Evolutionary conservation across 1,140 invertebrate genomes (phyloP).

Genomic region (Drosophila pseudoananassae): DNA sequence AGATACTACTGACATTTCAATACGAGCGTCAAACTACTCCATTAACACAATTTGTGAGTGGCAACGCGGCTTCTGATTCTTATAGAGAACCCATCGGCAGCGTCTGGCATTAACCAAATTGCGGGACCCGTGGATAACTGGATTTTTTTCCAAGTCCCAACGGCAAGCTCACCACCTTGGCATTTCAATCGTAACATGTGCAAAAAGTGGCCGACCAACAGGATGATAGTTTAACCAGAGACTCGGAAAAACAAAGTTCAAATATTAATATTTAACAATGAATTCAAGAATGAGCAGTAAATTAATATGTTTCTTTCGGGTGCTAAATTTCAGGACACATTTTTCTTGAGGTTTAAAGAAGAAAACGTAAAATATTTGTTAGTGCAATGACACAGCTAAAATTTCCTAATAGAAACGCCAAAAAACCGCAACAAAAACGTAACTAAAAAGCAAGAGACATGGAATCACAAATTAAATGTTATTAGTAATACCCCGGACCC

Average conservation of each 20-base stretch:
- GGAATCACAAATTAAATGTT: slow-evolving; percentile 76
- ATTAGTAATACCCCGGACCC: slow-evolving; percentile 56
- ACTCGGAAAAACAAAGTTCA: slow-evolving; percentile 5
- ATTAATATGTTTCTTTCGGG: too few relatives aligned
- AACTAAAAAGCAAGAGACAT: slow-evolving; percentile 50
- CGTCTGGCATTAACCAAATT: slow-evolving; percentile 61
- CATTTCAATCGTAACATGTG: slow-evolving; percentile 73
- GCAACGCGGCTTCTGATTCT: slow-evolving; percentile 52
- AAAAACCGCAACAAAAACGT: slow-evolving; percentile 37
- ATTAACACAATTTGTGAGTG: slow-evolving; percentile 63
- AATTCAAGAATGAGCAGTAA: too few relatives aligned
- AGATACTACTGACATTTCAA: slow-evolving; percentile 69
- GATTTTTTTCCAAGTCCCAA: slow-evolving; percentile 37
- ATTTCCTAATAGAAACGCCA: slow-evolving; percentile 77
- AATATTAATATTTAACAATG: neutral
- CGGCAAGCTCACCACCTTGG: slow-evolving; percentile 61
- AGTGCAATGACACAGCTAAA: slow-evolving; percentile 45
- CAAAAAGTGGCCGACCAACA: slow-evolving; percentile 59
- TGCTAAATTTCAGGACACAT: neutral
- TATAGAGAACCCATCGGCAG: slow-evolving; percentile 12
- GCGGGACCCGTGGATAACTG: slow-evolving; percentile 49
- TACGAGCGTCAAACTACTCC: slow-evolving; percentile 58
- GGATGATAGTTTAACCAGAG: slow-evolving; percentile 55
- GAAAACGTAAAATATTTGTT: slow-evolving; percentile 1
- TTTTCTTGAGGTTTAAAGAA: too few relatives aligned